A percentile compares a stretch with the other conserved stretches of the same genome.
Conservation (phyloP, 1,140 invertebrate species). For the Drosophila navojoa region DNA sequence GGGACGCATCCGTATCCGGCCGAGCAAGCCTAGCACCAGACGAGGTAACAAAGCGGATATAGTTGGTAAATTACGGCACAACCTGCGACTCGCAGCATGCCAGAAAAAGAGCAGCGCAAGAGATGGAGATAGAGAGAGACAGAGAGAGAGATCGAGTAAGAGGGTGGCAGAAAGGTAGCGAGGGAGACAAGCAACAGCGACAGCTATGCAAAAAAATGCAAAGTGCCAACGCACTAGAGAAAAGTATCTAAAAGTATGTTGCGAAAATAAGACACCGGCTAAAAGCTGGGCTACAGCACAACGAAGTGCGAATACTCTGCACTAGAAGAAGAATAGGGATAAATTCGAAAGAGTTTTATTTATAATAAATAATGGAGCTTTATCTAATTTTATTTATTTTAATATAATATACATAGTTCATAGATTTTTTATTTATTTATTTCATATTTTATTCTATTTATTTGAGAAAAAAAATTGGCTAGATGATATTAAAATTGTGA, state of each 20-base stretch:
- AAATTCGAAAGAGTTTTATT: too few relatives aligned
- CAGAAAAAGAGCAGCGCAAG: not conserved
- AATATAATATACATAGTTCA: too few relatives aligned
- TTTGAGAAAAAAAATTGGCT: too few relatives aligned
- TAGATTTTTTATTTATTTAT: too few relatives aligned
- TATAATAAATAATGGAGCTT: too few relatives aligned
- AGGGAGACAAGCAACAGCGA: not conserved
- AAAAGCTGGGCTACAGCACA: not conserved
- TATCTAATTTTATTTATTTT: too few relatives aligned
- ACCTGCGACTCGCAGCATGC: slow-evolving; percentile 47
- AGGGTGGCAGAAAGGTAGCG: not conserved
- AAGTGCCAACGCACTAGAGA: slow-evolving; percentile 44
- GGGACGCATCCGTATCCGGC: slow-evolving; percentile 66
- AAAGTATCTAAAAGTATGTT: slow-evolving; percentile 44
- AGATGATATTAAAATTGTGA: too few relatives aligned
- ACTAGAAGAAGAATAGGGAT: too few relatives aligned
- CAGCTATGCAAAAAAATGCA: slow-evolving; percentile 31
- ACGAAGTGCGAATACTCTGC: slow-evolving; percentile 1
- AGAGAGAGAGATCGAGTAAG: not conserved
- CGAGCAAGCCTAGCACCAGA: slow-evolving; percentile 14
- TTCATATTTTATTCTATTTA: too few relatives aligned
- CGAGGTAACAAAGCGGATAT: slow-evolving; percentile 68
- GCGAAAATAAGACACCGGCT: slow-evolving; percentile 34
- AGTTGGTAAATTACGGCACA: slow-evolving; percentile 75
- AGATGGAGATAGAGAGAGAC: not conserved